Evolutionary conservation across 2,888 invertebrate species (phyloP).

Genomic region (Didymodactylos carnosus): DNA sequence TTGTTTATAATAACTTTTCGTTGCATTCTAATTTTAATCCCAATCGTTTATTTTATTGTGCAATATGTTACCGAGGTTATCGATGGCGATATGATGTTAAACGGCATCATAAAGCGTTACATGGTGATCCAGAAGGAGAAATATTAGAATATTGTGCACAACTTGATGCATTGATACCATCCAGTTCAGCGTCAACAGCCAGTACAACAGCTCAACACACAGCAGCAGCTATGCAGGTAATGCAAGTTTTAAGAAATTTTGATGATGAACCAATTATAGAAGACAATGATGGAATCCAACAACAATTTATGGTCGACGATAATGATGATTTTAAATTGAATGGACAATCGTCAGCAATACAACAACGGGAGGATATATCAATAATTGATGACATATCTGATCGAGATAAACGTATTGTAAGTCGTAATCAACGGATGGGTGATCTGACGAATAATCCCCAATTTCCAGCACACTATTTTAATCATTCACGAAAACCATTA

Average conservation of each 20-base stretch:
- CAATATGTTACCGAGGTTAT: neutral
- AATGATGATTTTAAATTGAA: neutral
- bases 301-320: too few species aligned
- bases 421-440: neutral
- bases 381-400: neutral
- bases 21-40: neutral
- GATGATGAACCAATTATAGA: neutral
- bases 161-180: neutral
- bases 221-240: too few species aligned
- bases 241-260: too few species aligned
- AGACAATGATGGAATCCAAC: too few species aligned
- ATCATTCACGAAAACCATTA: neutral
- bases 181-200: neutral
- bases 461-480: neutral
- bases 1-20: neutral
- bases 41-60: neutral
- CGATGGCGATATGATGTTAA: neutral
- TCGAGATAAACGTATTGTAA: neutral
- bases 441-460: neutral
- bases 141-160: neutral
- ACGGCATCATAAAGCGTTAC: neutral
- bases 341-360: too few species aligned
- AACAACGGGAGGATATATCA: too few species aligned
- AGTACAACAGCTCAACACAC: neutral
- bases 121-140: neutral